Evolutionary conservation across 2,888 invertebrate species (phyloP), one percentile per base, ranked within the genome.

Genomic region (Leptopterna dolabrata): DNA sequence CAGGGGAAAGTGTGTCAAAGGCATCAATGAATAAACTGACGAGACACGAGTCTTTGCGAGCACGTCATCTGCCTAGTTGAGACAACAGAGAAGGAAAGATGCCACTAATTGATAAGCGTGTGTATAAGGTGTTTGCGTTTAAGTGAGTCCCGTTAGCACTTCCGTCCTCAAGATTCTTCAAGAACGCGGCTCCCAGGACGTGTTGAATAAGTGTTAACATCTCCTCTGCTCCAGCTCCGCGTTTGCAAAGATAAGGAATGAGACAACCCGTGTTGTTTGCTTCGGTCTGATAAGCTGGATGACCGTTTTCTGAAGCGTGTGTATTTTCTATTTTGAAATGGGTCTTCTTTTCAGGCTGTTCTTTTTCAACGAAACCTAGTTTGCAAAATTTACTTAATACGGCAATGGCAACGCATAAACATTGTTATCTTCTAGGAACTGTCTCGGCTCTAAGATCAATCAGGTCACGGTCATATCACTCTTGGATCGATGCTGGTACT

Each of bases 171-270:
- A 63, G 63, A 63, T 24, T 24, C 63, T 63, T 63, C 63, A 63
- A 27, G 63, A 51, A 4, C 51, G 51, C n/a, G 51, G n/a, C 51
- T 51, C 51, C 51, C 51, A 16, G n/a, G 51, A 63, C 63, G 24
- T 63, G 63, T 63, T 63, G 63, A 63, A 63, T 63, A 63, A 24
- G 63, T 63, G 63, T 63, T 63, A 63, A 63, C 63, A 63, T 63
- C 63, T 63, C 24, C 24, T 63, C 63, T 24, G 19, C 63, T 51
- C 63, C 24, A 24, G 63, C 24, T 11, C 63, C 19, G 63, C 19
- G 63, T 27, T 27, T 11, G 4, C 0, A 19, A 24, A 63, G 63
- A 63, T 63, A 63, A 63, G 24, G 63, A 63, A 63, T 63, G 63
- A 63, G 24, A 63, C 63, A 63, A 24, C 63, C 24, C 63, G 63